Percentiles rank a stretch among this genome's conserved stretches.
These are phyloP conservation scores for Nowickia ferox DNA, from an alignment of 2,888 invertebrate genomes.

Conservation along the genomic window DNA sequence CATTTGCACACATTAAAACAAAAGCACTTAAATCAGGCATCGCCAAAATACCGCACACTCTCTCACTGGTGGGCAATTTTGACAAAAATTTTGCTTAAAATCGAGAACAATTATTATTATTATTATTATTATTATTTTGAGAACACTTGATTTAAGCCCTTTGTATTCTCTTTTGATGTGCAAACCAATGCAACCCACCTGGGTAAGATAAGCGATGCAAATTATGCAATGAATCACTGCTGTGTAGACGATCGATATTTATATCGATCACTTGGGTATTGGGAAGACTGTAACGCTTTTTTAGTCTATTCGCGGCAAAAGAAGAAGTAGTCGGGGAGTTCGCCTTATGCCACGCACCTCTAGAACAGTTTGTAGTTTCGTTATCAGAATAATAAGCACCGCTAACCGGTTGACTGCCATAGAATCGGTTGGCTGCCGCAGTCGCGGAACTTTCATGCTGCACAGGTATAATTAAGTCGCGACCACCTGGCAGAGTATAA, in stretches of 20 bases:
- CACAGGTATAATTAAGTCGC: conserved; percentile 87
- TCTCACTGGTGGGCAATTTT: no score
- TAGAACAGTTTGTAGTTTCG: conserved; percentile 72
- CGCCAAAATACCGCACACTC: no score
- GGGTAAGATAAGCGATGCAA: conserved; percentile 75
- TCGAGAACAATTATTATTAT: no score
- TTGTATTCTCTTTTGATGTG: background rate
- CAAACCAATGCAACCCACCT: conserved; percentile 58
- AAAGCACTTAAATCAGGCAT: background rate
- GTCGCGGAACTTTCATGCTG: conserved; percentile 86
- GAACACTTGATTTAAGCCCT: background rate
- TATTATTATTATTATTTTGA: no score
- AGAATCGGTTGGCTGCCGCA: conserved; percentile 33
- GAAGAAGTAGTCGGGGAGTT: conserved; percentile 31
- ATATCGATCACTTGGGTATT: conserved; percentile 80
- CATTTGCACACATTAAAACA: conserved; percentile 29
- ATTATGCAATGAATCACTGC: conserved; percentile 77
- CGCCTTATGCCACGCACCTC: conserved; percentile 57
- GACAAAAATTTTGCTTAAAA: no score
- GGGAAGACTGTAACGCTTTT: conserved; percentile 83
- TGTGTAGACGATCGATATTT: conserved; percentile 82
- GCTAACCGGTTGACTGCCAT: conserved; percentile 25
- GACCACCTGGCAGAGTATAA: conserved; percentile 83
- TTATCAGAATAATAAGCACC: conserved; percentile 79
- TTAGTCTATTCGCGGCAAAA: conserved; percentile 71